phyloP scores from a whole-genome alignment of 2,113 vertebrate genomes.

The Xerus inauris region DNA sequence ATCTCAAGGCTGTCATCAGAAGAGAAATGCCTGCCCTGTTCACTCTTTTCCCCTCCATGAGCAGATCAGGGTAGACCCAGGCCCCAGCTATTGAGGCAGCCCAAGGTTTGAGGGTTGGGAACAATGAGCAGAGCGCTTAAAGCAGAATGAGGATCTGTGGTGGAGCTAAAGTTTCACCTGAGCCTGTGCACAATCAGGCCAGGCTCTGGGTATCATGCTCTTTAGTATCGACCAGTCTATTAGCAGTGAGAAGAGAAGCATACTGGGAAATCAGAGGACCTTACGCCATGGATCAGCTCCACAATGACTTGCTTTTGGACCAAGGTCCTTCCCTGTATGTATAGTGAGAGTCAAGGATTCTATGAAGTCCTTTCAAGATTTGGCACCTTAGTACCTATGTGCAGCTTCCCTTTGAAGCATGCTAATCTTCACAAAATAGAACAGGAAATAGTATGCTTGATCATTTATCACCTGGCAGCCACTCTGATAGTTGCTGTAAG shows the following conservation, averaged over 20 bases:
- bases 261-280: neutral
- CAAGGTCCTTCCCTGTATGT: neutral
- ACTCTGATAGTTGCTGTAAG: neutral
- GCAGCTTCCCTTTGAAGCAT: neutral
- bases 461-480: neutral
- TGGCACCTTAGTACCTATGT: neutral
- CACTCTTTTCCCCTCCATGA: neutral
- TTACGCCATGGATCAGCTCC: neutral
- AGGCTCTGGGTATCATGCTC: neutral
- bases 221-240: neutral
- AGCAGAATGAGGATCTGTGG: neutral
- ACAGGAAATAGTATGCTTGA: neutral
- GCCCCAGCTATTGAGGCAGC: neutral
- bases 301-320: neutral
- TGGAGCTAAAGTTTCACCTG: neutral
- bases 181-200: neutral
- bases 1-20: neutral
- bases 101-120: neutral
- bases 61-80: neutral
- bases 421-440: neutral
- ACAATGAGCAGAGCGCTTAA: neutral
- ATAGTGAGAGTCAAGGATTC: neutral
- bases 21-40: neutral
- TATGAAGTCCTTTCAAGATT: neutral
- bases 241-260: neutral